phyloP scores from a whole-genome alignment of 2,888 invertebrate genomes.

The Crossocerus cetratus region DNA sequence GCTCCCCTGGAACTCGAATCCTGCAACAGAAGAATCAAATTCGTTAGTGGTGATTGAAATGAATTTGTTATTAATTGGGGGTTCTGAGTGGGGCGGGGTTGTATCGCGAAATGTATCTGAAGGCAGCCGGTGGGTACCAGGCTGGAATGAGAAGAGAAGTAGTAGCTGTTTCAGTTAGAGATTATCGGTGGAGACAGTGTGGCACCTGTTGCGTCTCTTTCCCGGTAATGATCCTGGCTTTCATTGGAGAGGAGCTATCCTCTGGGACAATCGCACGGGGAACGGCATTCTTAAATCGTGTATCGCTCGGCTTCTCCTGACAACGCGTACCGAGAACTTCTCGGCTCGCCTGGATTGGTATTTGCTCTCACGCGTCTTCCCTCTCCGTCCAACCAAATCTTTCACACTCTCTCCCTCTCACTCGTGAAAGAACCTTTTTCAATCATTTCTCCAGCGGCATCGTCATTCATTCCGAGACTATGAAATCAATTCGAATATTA shows the following conservation, averaged over 20 bases:
- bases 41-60: too few species aligned
- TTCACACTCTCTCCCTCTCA: too few species aligned
- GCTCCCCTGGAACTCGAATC: too few species aligned
- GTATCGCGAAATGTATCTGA: too few species aligned
- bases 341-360: slow-evolving; percentile 36
- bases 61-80: too few species aligned
- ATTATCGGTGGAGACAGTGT: slow-evolving; percentile 38
- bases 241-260: slow-evolving; percentile 39
- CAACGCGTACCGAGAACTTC: slow-evolving; percentile 58
- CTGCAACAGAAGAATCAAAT: slow-evolving; percentile 20
- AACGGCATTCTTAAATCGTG: slow-evolving; percentile 49
- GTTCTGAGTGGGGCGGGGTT: too few species aligned
- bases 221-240: slow-evolving; percentile 52
- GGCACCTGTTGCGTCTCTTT: slow-evolving; percentile 55
- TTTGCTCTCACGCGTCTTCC: slow-evolving; percentile 20
- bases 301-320: slow-evolving; percentile 55
- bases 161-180: slow-evolving; percentile 6
- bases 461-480: too few species aligned
- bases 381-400: not conserved
- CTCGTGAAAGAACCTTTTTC: too few species aligned
- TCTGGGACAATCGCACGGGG: slow-evolving; percentile 33
- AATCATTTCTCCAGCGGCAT: too few species aligned
- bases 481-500: too few species aligned
- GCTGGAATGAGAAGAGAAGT: too few species aligned
- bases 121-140: not conserved